Percentiles rank a stretch among this genome's conserved stretches.
phyloP scores from a whole-genome alignment of 2,113 vertebrate genomes.

The Zingel zingel region DNA sequence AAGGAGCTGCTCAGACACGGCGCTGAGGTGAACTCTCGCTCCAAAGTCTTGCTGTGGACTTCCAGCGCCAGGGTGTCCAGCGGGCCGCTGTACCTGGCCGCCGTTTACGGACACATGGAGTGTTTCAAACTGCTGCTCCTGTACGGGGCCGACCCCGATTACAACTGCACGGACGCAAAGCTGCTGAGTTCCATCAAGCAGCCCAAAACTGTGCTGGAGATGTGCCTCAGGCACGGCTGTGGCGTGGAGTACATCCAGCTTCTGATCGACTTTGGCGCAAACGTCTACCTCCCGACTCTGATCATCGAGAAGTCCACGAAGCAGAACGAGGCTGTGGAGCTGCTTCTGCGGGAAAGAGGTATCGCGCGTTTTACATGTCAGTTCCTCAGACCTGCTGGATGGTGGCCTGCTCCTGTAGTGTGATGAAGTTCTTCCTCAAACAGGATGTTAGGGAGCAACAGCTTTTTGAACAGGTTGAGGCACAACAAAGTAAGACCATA shows the following conservation, averaged over 20 bases:
- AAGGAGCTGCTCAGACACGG: constrained; percentile 88
- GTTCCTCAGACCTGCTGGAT: background rate
- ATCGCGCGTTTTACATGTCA: background rate
- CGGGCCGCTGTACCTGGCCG: constrained; percentile 93
- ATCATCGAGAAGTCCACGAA: constrained; percentile 75
- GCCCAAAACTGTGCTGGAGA: constrained; percentile 86
- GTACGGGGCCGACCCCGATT: constrained; percentile 87
- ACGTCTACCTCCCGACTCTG: constrained; percentile 90
- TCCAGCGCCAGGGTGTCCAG: constrained; percentile 86
- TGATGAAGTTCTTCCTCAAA: no score
- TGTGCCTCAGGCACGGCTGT: constrained; percentile 85
- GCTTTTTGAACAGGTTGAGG: background rate
- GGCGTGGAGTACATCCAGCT: constrained; percentile 88
- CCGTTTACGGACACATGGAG: constrained; percentile 91
- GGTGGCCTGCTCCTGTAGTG: background rate
- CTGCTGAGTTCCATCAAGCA: constrained; percentile 79
- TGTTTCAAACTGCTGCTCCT: constrained; percentile 92
- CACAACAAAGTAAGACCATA: no score
- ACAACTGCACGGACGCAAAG: constrained; percentile 81
- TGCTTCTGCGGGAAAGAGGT: constrained; percentile 93
- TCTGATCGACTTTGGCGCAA: constrained; percentile 95
- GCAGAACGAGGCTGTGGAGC: constrained; percentile 85
- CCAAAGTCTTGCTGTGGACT: constrained; percentile 89
- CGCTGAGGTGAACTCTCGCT: constrained; percentile 83
- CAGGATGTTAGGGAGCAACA: background rate